phyloP scores from a whole-genome alignment of 1,140 invertebrate species.

The Phocides pigmalion region DNA sequence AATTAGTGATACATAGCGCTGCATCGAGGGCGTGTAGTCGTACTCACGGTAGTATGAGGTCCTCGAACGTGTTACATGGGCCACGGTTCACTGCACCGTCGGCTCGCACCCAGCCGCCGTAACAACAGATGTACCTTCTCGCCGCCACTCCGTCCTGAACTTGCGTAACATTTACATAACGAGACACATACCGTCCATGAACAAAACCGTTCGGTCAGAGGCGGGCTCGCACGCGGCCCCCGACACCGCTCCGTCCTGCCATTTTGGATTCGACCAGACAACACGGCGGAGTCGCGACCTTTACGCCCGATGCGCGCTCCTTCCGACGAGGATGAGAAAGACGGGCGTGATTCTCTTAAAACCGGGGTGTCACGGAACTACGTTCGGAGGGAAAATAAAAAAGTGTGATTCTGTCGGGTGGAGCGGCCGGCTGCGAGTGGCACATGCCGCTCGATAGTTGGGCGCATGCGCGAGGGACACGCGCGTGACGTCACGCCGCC shows the following conservation, averaged over 20 bases:
- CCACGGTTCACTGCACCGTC: slow-evolving; percentile 58
- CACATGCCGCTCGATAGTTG: slow-evolving; percentile 79
- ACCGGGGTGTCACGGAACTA: slow-evolving; percentile 55
- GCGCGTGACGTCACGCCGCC: slow-evolving; percentile 63
- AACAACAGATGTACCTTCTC: slow-evolving; percentile 57
- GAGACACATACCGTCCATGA: slow-evolving; percentile 63
- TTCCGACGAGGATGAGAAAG: slow-evolving; percentile 27
- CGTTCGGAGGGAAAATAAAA: slow-evolving; percentile 77
- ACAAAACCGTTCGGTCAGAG: slow-evolving; percentile 58
- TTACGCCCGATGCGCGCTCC: slow-evolving; percentile 38
- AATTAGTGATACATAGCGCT: slow-evolving; percentile 46
- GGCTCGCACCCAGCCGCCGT: slow-evolving; percentile 45
- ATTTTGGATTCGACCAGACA: slow-evolving; percentile 63
- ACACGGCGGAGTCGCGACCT: slow-evolving; percentile 37
- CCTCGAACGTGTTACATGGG: slow-evolving; percentile 66
- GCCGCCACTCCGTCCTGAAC: slow-evolving; percentile 60
- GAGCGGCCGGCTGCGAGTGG: slow-evolving; percentile 73
- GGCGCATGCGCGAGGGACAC: slow-evolving; percentile 70
- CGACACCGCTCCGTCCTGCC: slow-evolving; percentile 57
- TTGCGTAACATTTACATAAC: slow-evolving; percentile 81
- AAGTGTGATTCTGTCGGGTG: slow-evolving; percentile 72
- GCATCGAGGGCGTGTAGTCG: slow-evolving; percentile 32
- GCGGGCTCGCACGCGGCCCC: slow-evolving; percentile 50
- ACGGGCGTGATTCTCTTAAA: slow-evolving; percentile 50
- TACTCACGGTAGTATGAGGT: slow-evolving; percentile 63